Conservation (phyloP, 2,113 vertebrate species). For the Pluvialis apricaria region DNA sequence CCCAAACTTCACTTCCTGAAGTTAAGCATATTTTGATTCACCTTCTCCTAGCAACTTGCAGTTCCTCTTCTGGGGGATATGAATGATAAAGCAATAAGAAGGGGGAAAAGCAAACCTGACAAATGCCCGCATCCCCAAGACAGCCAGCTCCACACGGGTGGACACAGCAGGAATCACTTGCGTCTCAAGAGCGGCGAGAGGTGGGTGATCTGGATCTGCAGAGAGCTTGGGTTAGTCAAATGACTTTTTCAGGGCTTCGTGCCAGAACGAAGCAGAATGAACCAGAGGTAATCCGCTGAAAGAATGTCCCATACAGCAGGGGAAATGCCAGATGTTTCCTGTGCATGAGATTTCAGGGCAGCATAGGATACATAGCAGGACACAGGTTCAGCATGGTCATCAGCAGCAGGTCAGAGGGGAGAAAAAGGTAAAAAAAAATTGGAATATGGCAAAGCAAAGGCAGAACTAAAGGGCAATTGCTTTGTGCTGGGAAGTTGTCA, state of each 20-base stretch:
- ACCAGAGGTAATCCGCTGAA: neutral
- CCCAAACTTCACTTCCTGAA: neutral
- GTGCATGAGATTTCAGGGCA: neutral
- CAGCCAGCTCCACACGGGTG: neutral
- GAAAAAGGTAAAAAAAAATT: neutral
- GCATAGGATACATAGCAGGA: neutral
- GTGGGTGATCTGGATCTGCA: neutral
- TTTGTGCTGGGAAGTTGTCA: neutral
- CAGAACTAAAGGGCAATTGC: neutral
- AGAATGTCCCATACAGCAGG: neutral
- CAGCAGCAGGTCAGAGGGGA: neutral
- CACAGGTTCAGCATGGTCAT: neutral
- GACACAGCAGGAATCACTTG: neutral
- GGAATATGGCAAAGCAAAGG: neutral
- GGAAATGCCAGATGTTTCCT: slow-evolving; percentile 36
- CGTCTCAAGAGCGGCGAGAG: fast-evolving
- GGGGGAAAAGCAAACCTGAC: neutral
- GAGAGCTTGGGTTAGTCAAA: neutral
- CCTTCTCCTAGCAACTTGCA: neutral
- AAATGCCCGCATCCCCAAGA: fast-evolving
- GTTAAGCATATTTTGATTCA: neutral
- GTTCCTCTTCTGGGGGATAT: neutral
- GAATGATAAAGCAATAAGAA: neutral
- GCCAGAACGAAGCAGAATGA: neutral
- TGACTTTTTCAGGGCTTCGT: slow-evolving; percentile 19